Evolutionary conservation across 2,113 vertebrate genomes (phyloP).

Genomic region (Phyllostomus discolor): DNA sequence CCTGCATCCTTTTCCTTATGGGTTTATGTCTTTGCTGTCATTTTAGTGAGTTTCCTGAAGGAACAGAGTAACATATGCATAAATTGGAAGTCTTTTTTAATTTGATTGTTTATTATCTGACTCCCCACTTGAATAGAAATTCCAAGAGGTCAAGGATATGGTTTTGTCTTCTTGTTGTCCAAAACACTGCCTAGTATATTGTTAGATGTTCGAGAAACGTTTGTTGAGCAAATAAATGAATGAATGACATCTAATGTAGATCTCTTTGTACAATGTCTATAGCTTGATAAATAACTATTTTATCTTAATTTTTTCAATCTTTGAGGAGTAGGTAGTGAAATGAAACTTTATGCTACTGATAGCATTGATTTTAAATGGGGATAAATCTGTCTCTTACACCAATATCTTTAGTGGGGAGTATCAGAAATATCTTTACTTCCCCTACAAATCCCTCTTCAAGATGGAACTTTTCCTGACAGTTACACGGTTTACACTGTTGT

Average conservation of each 20-base stretch:
- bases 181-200: not conserved
- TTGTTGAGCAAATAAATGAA: not conserved
- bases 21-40: not conserved
- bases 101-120: not conserved
- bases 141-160: not conserved
- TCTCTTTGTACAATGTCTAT: not conserved
- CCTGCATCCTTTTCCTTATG: not conserved
- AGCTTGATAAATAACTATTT: not conserved
- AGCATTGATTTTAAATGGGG: not conserved
- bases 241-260: not conserved
- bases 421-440: not conserved
- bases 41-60: constrained; percentile 27
- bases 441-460: not conserved
- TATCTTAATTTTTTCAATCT: not conserved
- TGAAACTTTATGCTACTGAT: not conserved
- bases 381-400: not conserved
- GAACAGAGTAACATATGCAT: not conserved
- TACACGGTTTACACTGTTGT: not conserved
- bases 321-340: not conserved
- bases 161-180: not conserved
- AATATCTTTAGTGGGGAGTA: not conserved
- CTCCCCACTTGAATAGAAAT: not conserved
- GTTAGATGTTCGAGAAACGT: not conserved
- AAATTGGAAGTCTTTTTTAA: not conserved
- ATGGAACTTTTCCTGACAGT: not conserved